Base-by-base conservation (phyloP, 1,140 invertebrate species). In the Drosophila serrata region DNA sequence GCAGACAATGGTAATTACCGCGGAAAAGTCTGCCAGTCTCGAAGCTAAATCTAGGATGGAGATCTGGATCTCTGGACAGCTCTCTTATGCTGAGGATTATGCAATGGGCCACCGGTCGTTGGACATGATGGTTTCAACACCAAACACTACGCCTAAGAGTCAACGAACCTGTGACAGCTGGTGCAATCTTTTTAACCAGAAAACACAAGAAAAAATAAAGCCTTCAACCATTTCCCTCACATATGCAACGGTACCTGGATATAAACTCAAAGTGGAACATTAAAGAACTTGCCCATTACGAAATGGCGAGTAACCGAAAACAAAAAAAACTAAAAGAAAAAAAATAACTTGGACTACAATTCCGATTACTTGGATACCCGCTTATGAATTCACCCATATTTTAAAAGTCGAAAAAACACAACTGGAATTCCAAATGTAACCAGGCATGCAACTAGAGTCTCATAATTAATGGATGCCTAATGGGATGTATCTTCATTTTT, bases 131-230 rank as follows among this genome's bases (percentile, higher is more conserved):
- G 80, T 88, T 88, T 88, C 84, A 88, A 88, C 84, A 88, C 80
- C 77, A 63, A 63, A 75, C 67, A 62, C 53, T 31, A 40, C 37
- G 35, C 27, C 63, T 43, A 37, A 6, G 48, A 88, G 82, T 88
- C 84, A 88, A 90, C 81, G 84, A 88, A 88, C 84, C 76, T 90
- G 80, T 78, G 85, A 88, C 84, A 88, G 80, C 82, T 86, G 82
- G 82, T 56, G 73, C 81, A 81, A 77, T 84, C 68, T 46, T 58
- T 42, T 42, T 59, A 48, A 49, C 13, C 67, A 22, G 69, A 70
- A 70, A 57, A 73, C 12, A 40, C n/a, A 27, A 64, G 43, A 9
- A 46, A 48, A 24, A 53, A 31, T 40, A 53, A 58, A 58, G 49
- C 69, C 69, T 73, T 72, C 4, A 49, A 58, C 65, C 61, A 59